Base-by-base conservation (phyloP, 2,888 invertebrate species). In the Archips crataeganus region DNA sequence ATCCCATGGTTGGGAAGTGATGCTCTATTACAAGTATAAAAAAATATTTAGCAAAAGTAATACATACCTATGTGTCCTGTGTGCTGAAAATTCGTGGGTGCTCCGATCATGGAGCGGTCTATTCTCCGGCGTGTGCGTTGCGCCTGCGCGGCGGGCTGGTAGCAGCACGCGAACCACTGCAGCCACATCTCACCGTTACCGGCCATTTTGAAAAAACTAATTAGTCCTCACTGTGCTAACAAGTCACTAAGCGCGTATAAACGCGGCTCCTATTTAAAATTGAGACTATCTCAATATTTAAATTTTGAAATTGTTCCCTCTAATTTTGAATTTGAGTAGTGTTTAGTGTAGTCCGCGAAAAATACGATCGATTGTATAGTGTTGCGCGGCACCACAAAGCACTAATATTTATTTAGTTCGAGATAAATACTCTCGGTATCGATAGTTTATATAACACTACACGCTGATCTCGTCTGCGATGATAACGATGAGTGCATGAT, bases 81-180 rank as follows among this genome's bases (percentile, higher is more conserved):
- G 91, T 99, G 99, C 85, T 98, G 97, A 90, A 99, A 99, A 95
- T 99, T 98, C 81, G 98, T 99, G 13, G 99, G 99, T 80, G 97
- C 96, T 49, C 99, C 98, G 86, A 99, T 99, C 99, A 99, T 99
- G 76, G 98, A 98, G 78, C 98, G 96, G 94, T 97, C 97, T 95
- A 97, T 97, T 92, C 97, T 96, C 91, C 97, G 95, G 85, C 97
- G 95, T 79, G 95, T 95, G 81, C 97, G 95, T 86, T 97, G 96
- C 80, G 96, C 95, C 80, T 96, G 97, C 81, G 96, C 97, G 72
- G 97, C 97, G 80, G 97, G 97, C 86, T 98, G 98, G 86, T 98
- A 96, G 93, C 98, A 98, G 92, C 98, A 98, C 78, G 98, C 97
- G 94, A 98, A 98, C 97, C 98, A 98, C 87, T 98, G 98, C 81